Percentiles rank a stretch among this genome's conserved stretches.
phyloP scores from a whole-genome alignment of 2,113 vertebrate genomes.

The Apistogramma diplotaenia region DNA sequence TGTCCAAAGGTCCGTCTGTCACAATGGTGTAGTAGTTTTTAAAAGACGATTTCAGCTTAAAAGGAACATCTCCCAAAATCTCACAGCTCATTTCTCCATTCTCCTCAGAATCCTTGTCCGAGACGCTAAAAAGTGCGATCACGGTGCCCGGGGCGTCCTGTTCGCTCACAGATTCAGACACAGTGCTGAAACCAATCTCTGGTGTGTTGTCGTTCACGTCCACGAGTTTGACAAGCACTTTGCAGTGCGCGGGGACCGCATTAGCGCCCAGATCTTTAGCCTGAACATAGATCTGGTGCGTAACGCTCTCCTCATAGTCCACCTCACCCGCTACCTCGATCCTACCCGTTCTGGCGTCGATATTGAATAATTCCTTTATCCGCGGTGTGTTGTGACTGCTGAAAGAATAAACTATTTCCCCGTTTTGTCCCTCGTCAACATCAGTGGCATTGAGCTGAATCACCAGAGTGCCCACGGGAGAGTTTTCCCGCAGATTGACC shows the following conservation, averaged over 20 bases:
- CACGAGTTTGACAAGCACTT: slow-evolving; percentile 91
- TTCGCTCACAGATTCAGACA: slow-evolving; percentile 95
- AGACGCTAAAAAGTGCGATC: slow-evolving; percentile 94
- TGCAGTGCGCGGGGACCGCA: slow-evolving; percentile 96
- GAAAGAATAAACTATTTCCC: slow-evolving; percentile 94
- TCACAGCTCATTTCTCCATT: slow-evolving; percentile 94
- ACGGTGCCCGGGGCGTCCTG: slow-evolving; percentile 91
- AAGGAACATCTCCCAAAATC: slow-evolving; percentile 90
- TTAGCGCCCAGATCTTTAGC: slow-evolving; percentile 95
- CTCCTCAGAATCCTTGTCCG: slow-evolving; percentile 93
- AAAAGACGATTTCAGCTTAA: slow-evolving; percentile 94
- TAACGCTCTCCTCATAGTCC: slow-evolving; percentile 93
- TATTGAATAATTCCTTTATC: slow-evolving; percentile 85
- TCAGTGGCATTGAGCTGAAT: slow-evolving; percentile 96
- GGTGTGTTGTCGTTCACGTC: slow-evolving; percentile 97
- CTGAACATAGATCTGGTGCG: slow-evolving; percentile 94
- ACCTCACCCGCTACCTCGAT: slow-evolving; percentile 91
- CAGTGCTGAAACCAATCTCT: slow-evolving; percentile 96
- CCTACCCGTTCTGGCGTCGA: slow-evolving; percentile 86
- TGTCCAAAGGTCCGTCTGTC: slow-evolving; percentile 90
- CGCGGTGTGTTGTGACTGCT: slow-evolving; percentile 91
- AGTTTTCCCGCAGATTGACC: slow-evolving; percentile 90
- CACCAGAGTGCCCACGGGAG: slow-evolving; percentile 89
- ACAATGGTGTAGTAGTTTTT: slow-evolving; percentile 97
- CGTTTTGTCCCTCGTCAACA: slow-evolving; percentile 95